Evolutionary conservation across 2,797 vertebrate genomes (phyloP), one percentile per base, ranked within the genome.

Genomic region (Sus cebifrons): DNA sequence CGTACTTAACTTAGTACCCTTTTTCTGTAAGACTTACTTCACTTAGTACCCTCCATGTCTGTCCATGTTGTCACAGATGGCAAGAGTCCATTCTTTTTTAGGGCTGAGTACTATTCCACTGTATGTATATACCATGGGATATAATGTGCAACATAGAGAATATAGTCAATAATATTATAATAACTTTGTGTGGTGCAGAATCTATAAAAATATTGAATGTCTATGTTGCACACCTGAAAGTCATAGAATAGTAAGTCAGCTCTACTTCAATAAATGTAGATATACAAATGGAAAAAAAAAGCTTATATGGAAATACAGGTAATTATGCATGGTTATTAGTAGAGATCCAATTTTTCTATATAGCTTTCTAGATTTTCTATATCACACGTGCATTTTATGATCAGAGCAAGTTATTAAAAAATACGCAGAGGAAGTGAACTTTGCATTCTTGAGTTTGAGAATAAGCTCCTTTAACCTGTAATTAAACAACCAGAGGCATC

Each of bases 321-420:
- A 91, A 58, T 86, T 89, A 60, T 74, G 21, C 52, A 4, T 40
- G 21, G 6, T 67, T 85, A 23, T 56, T 54, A 92, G 25, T 29
- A 83, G 7, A 62, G 84, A 92, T 81, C 74, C 84, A 52, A 13
- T 70, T 60, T 62, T 54, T 65, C 36, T 29, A 0, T 60, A 29
- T 27, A 62, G 52, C 13, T 93, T 94, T 86, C 81, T 77, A 73
- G 23, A 78, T 89, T 75, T 92, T 95, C 62, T 70, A 0, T 86
- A 44, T 71, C 58, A 18, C 4, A 2, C 49, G 2, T 83, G 2
- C 13, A 65, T 40, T 89, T 82, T 92, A 71, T 77, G 65, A 73
- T 88, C 75, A 89, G 32, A 88, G 68, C 58, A 92, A 86, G 9
- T 58, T 91, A 49, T 65, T 25, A 2, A 56, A 36, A 81, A 84